Evolutionary conservation across 2,113 vertebrate genomes (phyloP), one percentile per base, ranked within the genome.

Genomic region (Ophthalmotilapia sp.): DNA sequence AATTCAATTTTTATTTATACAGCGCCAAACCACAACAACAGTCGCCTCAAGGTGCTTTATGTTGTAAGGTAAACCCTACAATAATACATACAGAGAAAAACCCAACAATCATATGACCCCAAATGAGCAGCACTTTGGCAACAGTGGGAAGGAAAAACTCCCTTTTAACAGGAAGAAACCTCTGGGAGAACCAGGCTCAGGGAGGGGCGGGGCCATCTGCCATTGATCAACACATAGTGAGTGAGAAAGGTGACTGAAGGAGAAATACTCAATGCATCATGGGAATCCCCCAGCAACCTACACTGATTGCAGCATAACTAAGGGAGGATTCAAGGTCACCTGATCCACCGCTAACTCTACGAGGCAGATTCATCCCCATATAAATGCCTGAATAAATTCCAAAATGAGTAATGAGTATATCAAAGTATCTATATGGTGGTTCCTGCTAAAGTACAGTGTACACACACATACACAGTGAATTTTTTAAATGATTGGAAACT

Each of bases 171-270:
- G 55, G 55, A 58, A 29, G 26, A 29, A 58, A 0, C 13, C 13
- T 58, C 13, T 0, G 1, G 23, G 0, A 29, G 23, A 58, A 15
- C 26, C 55, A 29, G 55, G 26, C 55, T 58, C 55, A 58, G 7
- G 55, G 55, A 58, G 55, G 55, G 55, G 55, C 1, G 26, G 55
- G 55, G 55, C 55, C 13, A 29, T 15, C 23, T 58, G 55, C 23
- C 1, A 1, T 15, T 29, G 13, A 56, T 56, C 12, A 58, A 58
- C 4, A 58, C 55, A 58, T 29, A 58, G 55, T 58, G 56, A 31
- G 56, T 60, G 56, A 60, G 55, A 58, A 58, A 58, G 13, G 55
- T 58, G 55, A 58, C 55, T 29, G 55, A 58, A 60, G 26, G 26
- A 60, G 56, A 60, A 60, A 31, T 17, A 60, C 56, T 60, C 56